Conservation (phyloP, 2,797 vertebrate species). For the Spinus pinus region DNA sequence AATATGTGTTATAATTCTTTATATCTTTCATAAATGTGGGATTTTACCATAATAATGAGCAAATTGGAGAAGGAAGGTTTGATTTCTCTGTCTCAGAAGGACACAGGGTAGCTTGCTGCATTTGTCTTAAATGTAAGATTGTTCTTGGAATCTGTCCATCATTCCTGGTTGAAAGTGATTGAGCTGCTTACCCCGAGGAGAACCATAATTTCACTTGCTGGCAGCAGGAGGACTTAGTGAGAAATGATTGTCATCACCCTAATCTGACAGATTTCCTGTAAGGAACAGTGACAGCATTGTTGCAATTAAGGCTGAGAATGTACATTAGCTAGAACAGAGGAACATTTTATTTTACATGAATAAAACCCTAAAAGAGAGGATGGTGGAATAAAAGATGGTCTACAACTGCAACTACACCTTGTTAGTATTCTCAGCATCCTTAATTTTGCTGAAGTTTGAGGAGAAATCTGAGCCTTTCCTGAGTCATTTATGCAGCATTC, state of each 20-base stretch:
- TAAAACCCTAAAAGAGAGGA: not conserved
- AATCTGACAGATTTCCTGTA: constrained; percentile 1
- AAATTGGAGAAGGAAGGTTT: not conserved
- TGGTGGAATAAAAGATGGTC: not conserved
- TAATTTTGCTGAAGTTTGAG: not conserved
- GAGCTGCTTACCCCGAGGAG: not conserved
- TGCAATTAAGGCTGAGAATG: not conserved
- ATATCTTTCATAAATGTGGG: not conserved
- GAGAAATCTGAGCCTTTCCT: not conserved
- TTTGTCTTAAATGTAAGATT: not conserved
- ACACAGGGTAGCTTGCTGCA: not conserved
- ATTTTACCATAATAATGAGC: not conserved
- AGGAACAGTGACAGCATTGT: not conserved
- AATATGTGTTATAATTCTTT: not conserved
- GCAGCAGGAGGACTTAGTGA: not conserved
- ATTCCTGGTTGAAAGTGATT: not conserved
- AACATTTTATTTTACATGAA: not conserved
- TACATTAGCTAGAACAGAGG: not conserved
- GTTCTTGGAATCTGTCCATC: not conserved
- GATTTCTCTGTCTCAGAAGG: not conserved
- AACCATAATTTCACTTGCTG: not conserved
- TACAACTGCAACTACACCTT: not conserved
- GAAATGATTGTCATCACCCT: not conserved
- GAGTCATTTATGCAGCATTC: not conserved
- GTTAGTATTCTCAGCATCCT: not conserved